A percentile compares a stretch with the other conserved stretches of the same genome.
Conservation (phyloP, 2,888 invertebrate species). For the Meghimatium bilineatum region DNA sequence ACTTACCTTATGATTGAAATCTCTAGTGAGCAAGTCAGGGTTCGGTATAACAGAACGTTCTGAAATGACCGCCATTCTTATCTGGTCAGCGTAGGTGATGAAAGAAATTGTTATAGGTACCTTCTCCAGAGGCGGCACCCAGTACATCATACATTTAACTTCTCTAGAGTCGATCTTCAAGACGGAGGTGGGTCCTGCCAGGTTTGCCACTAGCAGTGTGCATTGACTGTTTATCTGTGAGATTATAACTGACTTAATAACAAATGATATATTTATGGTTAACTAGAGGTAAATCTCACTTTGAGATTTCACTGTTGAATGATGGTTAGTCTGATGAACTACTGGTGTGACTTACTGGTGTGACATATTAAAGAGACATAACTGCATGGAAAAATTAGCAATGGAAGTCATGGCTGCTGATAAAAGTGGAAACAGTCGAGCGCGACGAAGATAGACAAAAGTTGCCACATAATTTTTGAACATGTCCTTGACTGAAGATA, state of each 20-base stretch:
- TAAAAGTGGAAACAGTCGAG: no score
- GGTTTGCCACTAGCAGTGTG: constrained; percentile 77
- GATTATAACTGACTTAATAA: no score
- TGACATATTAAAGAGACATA: no score
- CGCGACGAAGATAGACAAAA: no score
- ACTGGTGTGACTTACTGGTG: no score
- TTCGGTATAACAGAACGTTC: constrained; percentile 76
- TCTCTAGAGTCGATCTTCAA: constrained; percentile 77
- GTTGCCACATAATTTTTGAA: no score
- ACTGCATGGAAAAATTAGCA: no score
- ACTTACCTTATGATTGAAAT: constrained; percentile 75
- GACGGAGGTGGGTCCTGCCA: constrained; percentile 79
- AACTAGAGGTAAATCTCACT: no score
- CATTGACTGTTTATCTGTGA: constrained; percentile 60
- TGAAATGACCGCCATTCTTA: constrained; percentile 79
- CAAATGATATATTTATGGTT: neutral
- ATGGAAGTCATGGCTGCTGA: no score
- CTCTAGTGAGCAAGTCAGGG: constrained; percentile 74
- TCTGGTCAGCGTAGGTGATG: constrained; percentile 79
- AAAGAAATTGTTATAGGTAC: constrained; percentile 79
- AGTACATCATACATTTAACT: constrained; percentile 75
- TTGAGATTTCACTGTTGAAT: no score
- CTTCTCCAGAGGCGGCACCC: constrained; percentile 79
- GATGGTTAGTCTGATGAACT: no score
- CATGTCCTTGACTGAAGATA: no score